Evolutionary conservation across 2,888 invertebrate genomes (phyloP).

Genomic region (Lypha dubia): DNA sequence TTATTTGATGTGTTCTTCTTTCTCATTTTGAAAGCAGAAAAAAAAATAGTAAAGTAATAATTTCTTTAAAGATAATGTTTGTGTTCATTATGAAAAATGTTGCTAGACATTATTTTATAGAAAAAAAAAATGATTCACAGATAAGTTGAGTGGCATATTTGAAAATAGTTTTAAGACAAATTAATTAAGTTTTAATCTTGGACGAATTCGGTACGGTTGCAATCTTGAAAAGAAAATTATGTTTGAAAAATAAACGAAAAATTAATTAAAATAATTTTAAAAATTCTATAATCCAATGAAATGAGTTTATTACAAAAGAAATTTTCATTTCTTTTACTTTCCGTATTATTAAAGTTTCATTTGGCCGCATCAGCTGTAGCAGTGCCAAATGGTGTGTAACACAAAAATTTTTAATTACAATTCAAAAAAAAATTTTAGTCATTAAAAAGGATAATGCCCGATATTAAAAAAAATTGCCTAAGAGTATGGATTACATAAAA

Average conservation of each 20-base stretch:
- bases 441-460: neutral
- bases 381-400: constrained; percentile 60
- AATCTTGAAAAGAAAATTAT: neutral
- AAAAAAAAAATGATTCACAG: too few species aligned
- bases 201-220: constrained; percentile 10
- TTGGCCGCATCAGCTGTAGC: neutral
- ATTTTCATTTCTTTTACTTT: constrained; percentile 22
- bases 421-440: neutral
- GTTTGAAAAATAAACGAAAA: constrained; percentile 9
- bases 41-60: constrained; percentile 7
- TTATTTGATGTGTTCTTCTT: neutral
- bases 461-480: neutral
- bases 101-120: neutral
- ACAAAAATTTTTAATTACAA: neutral
- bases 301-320: constrained; percentile 46
- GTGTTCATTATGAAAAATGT: constrained; percentile 27
- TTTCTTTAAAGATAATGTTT: too few species aligned
- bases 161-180: neutral
- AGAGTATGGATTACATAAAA: too few species aligned
- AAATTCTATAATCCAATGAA: neutral
- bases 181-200: constrained; percentile 28
- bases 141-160: neutral
- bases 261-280: neutral
- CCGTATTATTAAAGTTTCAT: neutral
- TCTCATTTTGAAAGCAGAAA: too few species aligned